These are phyloP conservation scores for Heteromurus nitidus DNA, from an alignment of 2,888 invertebrate species.

Conservation along the genomic window DNA sequence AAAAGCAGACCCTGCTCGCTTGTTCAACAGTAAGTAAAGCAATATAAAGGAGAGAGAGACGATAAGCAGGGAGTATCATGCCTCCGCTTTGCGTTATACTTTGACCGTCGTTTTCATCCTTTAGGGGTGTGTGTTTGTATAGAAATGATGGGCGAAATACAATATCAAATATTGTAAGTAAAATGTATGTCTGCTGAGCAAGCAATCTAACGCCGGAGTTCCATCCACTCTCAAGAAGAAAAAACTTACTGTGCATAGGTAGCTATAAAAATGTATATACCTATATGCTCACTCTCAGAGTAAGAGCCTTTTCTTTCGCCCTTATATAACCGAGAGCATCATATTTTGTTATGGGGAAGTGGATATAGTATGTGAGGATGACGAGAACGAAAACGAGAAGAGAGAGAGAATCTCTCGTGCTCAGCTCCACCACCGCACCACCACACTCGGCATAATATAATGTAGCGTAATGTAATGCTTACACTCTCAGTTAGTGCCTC, in stretches of 20 bases:
- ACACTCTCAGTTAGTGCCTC: conserved; percentile 32
- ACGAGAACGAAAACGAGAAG: conserved; percentile 49
- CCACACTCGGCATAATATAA: conserved; percentile 21
- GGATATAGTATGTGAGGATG: conserved; percentile 19
- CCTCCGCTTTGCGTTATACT: background rate
- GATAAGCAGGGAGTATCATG: background rate
- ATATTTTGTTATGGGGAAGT: background rate
- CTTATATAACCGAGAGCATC: background rate
- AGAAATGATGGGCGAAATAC: conserved; percentile 16
- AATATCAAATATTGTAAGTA: conserved; percentile 24
- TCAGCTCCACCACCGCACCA: background rate
- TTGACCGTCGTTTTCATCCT: conserved; percentile 28
- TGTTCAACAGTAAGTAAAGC: too few species aligned
- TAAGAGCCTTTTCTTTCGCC: background rate
- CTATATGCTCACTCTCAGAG: background rate
- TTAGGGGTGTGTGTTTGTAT: conserved; percentile 26
- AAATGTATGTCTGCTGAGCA: conserved; percentile 14
- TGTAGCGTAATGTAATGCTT: conserved; percentile 42
- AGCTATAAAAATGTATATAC: background rate
- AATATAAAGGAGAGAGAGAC: too few species aligned
- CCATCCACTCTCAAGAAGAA: background rate
- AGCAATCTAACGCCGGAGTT: background rate
- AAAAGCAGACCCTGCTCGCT: conserved; percentile 3
- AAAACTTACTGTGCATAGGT: background rate
- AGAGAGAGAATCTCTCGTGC: conserved; percentile 43